Base-by-base conservation (phyloP, 2,113 vertebrate species). In the Mugil cephalus region DNA sequence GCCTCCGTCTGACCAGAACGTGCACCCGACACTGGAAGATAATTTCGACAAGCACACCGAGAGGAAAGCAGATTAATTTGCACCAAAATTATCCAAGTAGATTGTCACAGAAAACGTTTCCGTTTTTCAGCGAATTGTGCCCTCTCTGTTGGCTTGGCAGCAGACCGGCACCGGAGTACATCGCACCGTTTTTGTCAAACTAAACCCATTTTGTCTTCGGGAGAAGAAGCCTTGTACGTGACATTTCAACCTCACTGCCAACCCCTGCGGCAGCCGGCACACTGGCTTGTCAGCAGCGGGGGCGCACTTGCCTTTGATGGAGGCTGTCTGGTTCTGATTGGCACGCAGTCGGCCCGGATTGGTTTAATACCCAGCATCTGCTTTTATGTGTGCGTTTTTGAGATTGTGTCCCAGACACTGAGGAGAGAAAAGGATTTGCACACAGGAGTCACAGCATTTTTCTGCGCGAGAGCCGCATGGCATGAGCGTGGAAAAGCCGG, bases 201-300 rank as follows among this genome's bases (percentile, higher is more conserved):
- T 60, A 65, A 92, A 88, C 74, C 79, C 68, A 77, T 90, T 88
- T 74, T 77, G 54, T 74, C 69, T 67, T 75, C 90, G 82, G 86
- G 88, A 88, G 77, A 78, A 40, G 18, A 77, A 56, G 64, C 66
- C 68, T 74, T 73, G 35, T 45, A 52, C 53, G 64, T 80, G 72
- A 73, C 68, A 85, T 84, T 83, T 84, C 82, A 75, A 66, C 74
- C 70, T 67, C 63, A 34, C 52, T 74, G 79, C 80, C 64, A 85
- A 68, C 67, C 63, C 76, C 67, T 40, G 69, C 35, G 36, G 70
- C 56, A 81, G 68, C 74, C 24, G 60, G 36, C 24, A 13, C 47
- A 39, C 67, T 10, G 9, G 15, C 21, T 59, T 61, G 60, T 71
- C 63, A 65, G 70, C 52, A 17, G 65, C 79, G 52, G 56, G 80